Conservation (phyloP, 2,888 invertebrate genomes). For the Dorcus hopei region DNA sequence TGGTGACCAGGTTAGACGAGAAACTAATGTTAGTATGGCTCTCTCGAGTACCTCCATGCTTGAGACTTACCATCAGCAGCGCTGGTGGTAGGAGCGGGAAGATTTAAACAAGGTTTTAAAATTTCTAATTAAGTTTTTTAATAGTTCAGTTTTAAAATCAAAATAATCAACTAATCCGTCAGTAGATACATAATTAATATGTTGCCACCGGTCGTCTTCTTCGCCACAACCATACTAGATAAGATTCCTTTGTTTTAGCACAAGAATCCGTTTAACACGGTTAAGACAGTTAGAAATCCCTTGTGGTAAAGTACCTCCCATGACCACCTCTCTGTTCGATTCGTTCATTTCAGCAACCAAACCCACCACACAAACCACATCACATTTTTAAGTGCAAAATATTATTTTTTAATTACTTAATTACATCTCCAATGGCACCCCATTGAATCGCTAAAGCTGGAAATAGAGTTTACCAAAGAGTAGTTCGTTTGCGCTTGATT, state of each 20-base stretch:
- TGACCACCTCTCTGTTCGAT: conserved; percentile 15
- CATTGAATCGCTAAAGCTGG: conserved; percentile 30
- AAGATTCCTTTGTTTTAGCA: conserved; percentile 65
- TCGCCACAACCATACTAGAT: no score
- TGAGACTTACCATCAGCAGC: no score
- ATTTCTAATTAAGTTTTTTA: no score
- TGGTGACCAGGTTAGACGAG: no score
- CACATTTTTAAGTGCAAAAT: not conserved
- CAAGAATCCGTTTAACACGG: conserved; percentile 69
- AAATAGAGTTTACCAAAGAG: conserved; percentile 79
- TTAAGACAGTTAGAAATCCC: conserved; percentile 62
- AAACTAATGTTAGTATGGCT: no score
- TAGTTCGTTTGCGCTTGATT: conserved; percentile 89
- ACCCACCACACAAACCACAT: conserved; percentile 16
- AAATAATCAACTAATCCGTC: no score
- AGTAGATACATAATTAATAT: no score
- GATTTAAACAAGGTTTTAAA: no score
- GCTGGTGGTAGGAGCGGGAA: no score
- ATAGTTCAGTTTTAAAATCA: no score
- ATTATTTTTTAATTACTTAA: conserved; percentile 38
- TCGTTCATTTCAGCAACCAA: conserved; percentile 22
- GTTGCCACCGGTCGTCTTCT: no score
- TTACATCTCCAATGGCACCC: conserved; percentile 41
- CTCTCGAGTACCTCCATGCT: no score
- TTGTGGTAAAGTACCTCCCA: conserved; percentile 65